These are phyloP conservation scores for Bugula neritina DNA, from an alignment of 2,888 invertebrate genomes.

Conservation along the genomic window DNA sequence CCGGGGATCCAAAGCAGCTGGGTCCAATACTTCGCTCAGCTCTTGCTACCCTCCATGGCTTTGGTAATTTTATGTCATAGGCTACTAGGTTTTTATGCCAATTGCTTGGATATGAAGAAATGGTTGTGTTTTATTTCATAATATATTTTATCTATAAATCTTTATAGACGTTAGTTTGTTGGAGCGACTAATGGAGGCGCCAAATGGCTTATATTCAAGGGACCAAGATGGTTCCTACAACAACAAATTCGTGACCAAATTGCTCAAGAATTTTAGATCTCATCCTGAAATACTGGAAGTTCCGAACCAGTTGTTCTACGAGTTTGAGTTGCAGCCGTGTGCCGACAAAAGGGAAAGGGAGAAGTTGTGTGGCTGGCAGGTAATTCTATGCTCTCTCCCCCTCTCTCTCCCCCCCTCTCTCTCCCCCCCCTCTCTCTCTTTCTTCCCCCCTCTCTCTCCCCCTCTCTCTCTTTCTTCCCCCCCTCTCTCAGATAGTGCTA, in stretches of 20 bases:
- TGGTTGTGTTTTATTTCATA: neutral
- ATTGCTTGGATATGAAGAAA: neutral
- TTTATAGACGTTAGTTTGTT: neutral
- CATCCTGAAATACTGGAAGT: slow-evolving; percentile 42
- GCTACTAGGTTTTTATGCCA: too few species aligned
- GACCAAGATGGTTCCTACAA: slow-evolving; percentile 27
- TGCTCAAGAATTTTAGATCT: slow-evolving; percentile 46
- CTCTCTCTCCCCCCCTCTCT: too few species aligned
- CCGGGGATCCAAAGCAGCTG: slow-evolving; percentile 47
- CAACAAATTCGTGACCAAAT: slow-evolving; percentile 40
- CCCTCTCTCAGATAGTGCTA: too few species aligned
- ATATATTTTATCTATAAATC: neutral
- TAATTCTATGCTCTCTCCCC: too few species aligned
- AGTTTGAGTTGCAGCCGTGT: slow-evolving; percentile 37
- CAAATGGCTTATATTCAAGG: slow-evolving; percentile 6
- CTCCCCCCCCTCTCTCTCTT: too few species aligned
- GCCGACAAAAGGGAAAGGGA: slow-evolving; percentile 34
- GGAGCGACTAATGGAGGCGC: slow-evolving; percentile 9
- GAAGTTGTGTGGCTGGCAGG: slow-evolving; percentile 36
- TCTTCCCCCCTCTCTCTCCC: too few species aligned
- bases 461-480: too few species aligned
- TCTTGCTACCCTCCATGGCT: slow-evolving; percentile 39
- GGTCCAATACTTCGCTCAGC: slow-evolving; percentile 46
- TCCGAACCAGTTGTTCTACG: slow-evolving; percentile 43
- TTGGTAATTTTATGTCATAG: slow-evolving; percentile 39